Percentiles rank a stretch among this genome's conserved stretches.
Evolutionary conservation across 2,113 vertebrate genomes (phyloP).

Genomic region (Lota lota): DNA sequence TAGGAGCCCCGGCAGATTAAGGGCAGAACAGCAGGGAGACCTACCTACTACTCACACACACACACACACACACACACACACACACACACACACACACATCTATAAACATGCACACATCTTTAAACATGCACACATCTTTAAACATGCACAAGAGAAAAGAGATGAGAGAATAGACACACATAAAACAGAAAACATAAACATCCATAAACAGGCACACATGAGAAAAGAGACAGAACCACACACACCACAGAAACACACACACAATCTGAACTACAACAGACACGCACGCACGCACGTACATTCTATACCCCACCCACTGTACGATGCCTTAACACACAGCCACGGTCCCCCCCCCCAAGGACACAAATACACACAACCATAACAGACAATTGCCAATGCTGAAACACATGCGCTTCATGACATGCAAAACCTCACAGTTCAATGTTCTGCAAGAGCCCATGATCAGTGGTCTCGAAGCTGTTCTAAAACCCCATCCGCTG

Average conservation of each 20-base stretch:
- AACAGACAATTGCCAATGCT: no score
- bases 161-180: not conserved
- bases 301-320: not conserved
- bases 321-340: not conserved
- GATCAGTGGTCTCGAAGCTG: no score
- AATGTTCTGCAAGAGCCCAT: no score
- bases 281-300: not conserved
- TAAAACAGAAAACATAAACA: not conserved
- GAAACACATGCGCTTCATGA: no score
- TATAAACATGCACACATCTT: not conserved
- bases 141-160: not conserved
- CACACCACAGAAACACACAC: not conserved
- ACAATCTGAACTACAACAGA: not conserved
- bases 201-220: not conserved
- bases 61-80: not conserved
- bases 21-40: constrained; percentile 39
- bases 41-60: constrained; percentile 6
- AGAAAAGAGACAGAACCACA: not conserved
- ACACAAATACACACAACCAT: no score
- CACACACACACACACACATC: not conserved
- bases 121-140: not conserved
- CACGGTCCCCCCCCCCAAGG: no score
- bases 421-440: no score
- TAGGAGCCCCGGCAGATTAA: constrained; percentile 30
- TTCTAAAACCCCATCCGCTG: no score